phyloP scores from a whole-genome alignment of 2,113 vertebrate species.

The Rhabdornis inornatus region DNA sequence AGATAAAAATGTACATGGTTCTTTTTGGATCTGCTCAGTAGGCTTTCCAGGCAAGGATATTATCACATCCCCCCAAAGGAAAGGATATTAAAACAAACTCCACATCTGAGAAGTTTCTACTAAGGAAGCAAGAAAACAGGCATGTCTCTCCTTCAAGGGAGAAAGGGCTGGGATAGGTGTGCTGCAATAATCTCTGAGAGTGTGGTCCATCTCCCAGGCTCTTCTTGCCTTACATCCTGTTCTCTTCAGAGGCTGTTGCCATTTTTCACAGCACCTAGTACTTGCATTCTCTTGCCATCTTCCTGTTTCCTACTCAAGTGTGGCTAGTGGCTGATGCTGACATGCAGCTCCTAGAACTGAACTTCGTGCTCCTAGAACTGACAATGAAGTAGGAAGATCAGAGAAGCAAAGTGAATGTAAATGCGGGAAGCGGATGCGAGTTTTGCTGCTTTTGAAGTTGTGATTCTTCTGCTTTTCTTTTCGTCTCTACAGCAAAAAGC shows the following conservation, averaged over 20 bases:
- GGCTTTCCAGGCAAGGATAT: background rate
- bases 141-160: background rate
- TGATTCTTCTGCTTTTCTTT: constrained; percentile 18
- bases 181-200: background rate
- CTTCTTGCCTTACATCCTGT: background rate
- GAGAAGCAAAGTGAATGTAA: constrained; percentile 12
- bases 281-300: background rate
- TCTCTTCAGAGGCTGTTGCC: background rate
- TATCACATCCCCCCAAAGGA: background rate
- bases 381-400: background rate
- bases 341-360: background rate
- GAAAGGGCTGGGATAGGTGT: background rate
- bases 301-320: background rate
- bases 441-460: constrained; percentile 26
- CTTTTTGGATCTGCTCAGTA: background rate
- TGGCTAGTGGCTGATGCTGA: background rate
- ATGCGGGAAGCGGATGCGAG: background rate
- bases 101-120: background rate
- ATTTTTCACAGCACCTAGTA: background rate
- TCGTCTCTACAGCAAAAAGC: background rate
- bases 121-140: background rate
- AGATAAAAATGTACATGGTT: background rate
- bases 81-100: background rate
- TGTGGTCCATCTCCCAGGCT: background rate
- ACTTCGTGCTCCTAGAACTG: background rate